Conservation (phyloP, 2,888 invertebrate species). For the Pammene fasciana region DNA sequence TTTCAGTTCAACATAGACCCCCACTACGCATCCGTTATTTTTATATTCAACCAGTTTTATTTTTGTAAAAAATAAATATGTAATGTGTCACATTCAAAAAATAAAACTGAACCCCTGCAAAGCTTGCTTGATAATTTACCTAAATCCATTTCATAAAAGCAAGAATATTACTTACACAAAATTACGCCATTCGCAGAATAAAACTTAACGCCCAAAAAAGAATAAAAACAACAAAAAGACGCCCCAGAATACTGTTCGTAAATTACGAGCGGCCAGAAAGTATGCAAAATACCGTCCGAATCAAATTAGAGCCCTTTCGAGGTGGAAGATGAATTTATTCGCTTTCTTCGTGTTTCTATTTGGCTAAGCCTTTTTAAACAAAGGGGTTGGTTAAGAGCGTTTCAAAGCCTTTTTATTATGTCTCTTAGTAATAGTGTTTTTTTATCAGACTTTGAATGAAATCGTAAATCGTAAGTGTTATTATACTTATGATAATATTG, state of each 20-base stretch:
- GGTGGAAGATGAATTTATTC: conserved; percentile 21
- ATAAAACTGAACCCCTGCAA: not conserved
- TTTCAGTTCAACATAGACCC: too few relatives aligned
- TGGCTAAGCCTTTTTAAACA: conserved; percentile 36
- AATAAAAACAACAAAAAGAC: conserved; percentile 14
- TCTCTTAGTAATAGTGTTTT: not conserved
- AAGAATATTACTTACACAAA: conserved; percentile 14
- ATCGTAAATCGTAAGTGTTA: too few relatives aligned
- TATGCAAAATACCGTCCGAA: conserved; percentile 30
- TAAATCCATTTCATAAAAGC: conserved; percentile 8
- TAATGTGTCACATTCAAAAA: not conserved
- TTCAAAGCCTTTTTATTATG: not conserved
- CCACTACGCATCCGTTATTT: too few relatives aligned
- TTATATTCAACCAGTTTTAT: too few relatives aligned
- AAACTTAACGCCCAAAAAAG: conserved; percentile 11
- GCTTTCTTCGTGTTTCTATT: conserved; percentile 26
- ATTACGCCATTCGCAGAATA: not conserved
- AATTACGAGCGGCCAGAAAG: conserved; percentile 18
- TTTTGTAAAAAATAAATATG: not conserved
- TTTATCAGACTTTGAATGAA: too few relatives aligned
- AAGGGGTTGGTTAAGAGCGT: conserved; percentile 22
- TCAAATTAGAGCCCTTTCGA: conserved; percentile 33
- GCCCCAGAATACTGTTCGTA: conserved; percentile 20
- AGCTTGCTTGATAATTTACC: not conserved
- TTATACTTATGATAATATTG: too few relatives aligned